Conservation (phyloP, 1,140 invertebrate genomes). For the Helicoverpa armigera region DNA sequence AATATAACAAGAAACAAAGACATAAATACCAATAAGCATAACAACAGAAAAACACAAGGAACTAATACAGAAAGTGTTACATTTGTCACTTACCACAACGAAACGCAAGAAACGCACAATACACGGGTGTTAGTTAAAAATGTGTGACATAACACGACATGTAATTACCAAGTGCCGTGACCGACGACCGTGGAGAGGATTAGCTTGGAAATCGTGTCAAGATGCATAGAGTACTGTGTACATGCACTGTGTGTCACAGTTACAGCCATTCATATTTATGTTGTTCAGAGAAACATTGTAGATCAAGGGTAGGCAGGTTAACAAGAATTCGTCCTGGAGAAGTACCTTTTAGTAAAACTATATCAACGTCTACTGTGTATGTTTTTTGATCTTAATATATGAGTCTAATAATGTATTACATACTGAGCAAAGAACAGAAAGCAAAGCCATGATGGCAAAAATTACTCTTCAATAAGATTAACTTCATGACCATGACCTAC, state of each 20-base stretch:
- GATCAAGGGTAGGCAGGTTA: too few species aligned
- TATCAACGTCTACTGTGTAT: too few species aligned
- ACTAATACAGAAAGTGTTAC: conserved; percentile 1
- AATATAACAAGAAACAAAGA: not conserved
- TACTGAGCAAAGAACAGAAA: too few species aligned
- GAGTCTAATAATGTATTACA: too few species aligned
- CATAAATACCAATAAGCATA: not conserved
- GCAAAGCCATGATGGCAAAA: too few species aligned
- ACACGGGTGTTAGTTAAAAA: conserved; percentile 21
- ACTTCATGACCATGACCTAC: too few species aligned
- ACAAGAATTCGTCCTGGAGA: too few species aligned
- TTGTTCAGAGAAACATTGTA: not conserved
- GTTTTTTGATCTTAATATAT: too few species aligned
- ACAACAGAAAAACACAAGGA: not conserved
- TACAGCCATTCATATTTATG: conserved; percentile 4
- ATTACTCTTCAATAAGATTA: too few species aligned
- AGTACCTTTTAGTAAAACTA: too few species aligned
- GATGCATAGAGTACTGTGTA: conserved; percentile 30
- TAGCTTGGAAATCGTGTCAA: conserved; percentile 46
- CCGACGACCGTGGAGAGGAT: conserved; percentile 42
- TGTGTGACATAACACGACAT: conserved; percentile 39
- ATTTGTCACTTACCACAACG: conserved; percentile 4
- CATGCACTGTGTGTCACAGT: not conserved
- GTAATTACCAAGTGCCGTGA: conserved; percentile 40
- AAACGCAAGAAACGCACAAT: conserved; percentile 16